Base-by-base conservation (phyloP, 2,888 invertebrate genomes). In the Tinea semifulvella region DNA sequence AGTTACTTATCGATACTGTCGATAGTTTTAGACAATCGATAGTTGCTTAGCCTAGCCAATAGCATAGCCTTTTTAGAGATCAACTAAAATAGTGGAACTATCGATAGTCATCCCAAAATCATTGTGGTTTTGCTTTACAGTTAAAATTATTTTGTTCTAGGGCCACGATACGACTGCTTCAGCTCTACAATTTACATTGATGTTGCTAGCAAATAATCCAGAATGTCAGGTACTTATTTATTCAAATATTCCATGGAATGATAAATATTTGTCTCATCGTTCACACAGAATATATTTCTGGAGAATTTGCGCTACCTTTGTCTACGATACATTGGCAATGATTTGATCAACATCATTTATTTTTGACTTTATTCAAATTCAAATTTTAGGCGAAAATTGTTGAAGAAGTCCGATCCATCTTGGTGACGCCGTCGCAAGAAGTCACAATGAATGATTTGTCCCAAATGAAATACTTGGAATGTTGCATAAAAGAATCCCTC, bases 401-500 rank as follows among this genome's bases (percentile, higher is more conserved):
- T 0, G 61, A 82, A 46, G 85, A 85, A 58, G 56, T 82, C 43
- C 66, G 74, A 10, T 57, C 61, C n/a, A 80, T 84, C 49, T 79
- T 83, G 45, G 68, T 64, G 3, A 69, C 68, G 53, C 58, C 55
- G 14, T 69, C 64, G 0, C 67, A 80, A 35, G 60, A 73, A 2
- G 72, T 77, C 5, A 76, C 79, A 2, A 71, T 82, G 65, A 69
- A 71, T 36, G 81, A 83, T 47, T 61, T 87, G 7, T 63, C 79
- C 46, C 68, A 82, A 36, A 83, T 87, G 81, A 73, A 76, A 48
- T 87, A 86, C 55, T 65, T 87, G 49, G 87, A 87, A 52, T 83
- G 83, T 52, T 86, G 86, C 50, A 84, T 87, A 36, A 87, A 87
- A 56, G 87, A 87, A 57, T 72, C 84, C 0, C 57, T 87, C 38